phyloP scores from a whole-genome alignment of 2,797 vertebrate genomes.

The Crocidura indochinensis region DNA sequence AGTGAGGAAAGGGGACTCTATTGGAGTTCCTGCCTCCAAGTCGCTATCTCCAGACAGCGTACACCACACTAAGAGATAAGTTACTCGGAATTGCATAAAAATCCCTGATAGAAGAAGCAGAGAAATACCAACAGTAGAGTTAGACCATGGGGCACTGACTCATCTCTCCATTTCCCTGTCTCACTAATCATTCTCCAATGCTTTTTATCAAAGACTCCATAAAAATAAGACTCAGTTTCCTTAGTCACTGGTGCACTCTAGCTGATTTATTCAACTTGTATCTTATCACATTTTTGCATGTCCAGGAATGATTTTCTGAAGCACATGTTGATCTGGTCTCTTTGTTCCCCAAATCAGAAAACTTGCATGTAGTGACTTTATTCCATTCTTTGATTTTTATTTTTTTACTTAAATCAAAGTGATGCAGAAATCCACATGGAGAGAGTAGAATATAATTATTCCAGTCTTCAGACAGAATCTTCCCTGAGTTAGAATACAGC shows the following conservation, averaged over 20 bases:
- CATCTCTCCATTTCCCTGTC: neutral
- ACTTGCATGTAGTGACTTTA: constrained; percentile 67
- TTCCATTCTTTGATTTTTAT: constrained; percentile 52
- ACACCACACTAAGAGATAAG: neutral
- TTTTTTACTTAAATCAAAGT: constrained; percentile 75
- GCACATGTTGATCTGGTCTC: constrained; percentile 62
- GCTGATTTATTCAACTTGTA: constrained; percentile 68
- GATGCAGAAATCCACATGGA: constrained; percentile 73
- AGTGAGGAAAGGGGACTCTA: too few species aligned
- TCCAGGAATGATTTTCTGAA: constrained; percentile 69
- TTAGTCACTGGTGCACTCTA: constrained; percentile 38
- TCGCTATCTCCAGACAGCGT: neutral
- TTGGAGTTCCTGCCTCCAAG: neutral
- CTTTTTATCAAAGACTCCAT: constrained; percentile 9
- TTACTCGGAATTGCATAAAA: neutral
- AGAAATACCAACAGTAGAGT: constrained; percentile 5
- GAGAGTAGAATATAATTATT: constrained; percentile 26
- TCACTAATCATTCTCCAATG: constrained; percentile 20
- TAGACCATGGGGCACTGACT: neutral
- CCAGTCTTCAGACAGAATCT: constrained; percentile 27
- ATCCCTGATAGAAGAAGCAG: neutral
- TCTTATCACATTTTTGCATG: constrained; percentile 63
- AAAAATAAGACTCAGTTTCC: constrained; percentile 33
- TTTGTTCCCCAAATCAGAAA: constrained; percentile 72
- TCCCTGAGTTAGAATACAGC: neutral